phyloP scores from a whole-genome alignment of 1,140 invertebrate species.

The Cherax quadricarinatus region DNA sequence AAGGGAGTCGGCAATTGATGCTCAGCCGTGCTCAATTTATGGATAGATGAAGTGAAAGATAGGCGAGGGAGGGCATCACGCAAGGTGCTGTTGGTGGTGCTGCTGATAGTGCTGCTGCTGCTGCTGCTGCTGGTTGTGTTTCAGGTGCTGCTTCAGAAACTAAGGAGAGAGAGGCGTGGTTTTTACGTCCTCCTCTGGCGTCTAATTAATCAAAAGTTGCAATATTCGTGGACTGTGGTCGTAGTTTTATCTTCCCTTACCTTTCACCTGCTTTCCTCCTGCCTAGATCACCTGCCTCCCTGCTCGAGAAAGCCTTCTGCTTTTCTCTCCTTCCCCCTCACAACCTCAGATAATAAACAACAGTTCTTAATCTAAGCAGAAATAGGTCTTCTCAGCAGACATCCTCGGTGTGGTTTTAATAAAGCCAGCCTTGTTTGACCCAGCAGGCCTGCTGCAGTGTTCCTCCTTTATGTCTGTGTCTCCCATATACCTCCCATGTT shows the following conservation, averaged over 20 bases:
- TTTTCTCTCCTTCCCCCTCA: too few relatives aligned
- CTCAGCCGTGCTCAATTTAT: conserved; percentile 49
- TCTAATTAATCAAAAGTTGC: not conserved
- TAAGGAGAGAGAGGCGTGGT: not conserved
- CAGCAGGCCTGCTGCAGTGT: too few relatives aligned
- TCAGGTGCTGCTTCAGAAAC: not conserved
- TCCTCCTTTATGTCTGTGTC: too few relatives aligned
- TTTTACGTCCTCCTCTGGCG: conserved; percentile 36
- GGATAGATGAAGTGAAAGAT: conserved; percentile 56
- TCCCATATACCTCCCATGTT: too few relatives aligned
- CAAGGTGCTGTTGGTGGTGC: not conserved
- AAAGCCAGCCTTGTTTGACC: too few relatives aligned
- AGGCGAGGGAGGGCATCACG: not conserved
- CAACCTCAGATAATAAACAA: too few relatives aligned
- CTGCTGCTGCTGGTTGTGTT: not conserved
- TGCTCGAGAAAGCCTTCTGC: too few relatives aligned
- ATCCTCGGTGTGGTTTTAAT: too few relatives aligned
- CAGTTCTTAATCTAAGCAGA: too few relatives aligned
- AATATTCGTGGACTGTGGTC: not conserved
- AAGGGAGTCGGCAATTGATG: conserved; percentile 24
- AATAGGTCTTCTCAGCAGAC: too few relatives aligned
- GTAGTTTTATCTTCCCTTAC: not conserved
- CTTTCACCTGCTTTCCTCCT: not conserved
- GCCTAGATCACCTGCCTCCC: too few relatives aligned
- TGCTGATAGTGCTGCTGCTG: not conserved